Evolutionary conservation across 2,797 vertebrate genomes (phyloP).

Genomic region (Mormyrus hasselquistii): DNA sequence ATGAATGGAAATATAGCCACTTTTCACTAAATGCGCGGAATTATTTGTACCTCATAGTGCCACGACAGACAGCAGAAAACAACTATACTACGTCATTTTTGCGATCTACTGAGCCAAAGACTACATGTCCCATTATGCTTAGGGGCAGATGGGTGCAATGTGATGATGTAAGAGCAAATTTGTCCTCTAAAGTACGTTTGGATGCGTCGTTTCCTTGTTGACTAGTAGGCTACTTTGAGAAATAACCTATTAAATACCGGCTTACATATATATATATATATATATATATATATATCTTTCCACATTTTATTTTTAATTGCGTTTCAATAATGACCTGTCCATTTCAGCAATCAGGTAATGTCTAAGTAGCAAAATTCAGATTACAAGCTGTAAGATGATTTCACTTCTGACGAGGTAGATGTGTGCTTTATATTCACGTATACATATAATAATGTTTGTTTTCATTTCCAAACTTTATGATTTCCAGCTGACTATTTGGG

Average conservation of each 20-base stretch:
- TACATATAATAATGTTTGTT: not conserved
- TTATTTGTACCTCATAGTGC: not conserved
- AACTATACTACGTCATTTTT: not conserved
- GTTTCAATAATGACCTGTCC: slow-evolving; percentile 51
- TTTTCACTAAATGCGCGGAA: not conserved
- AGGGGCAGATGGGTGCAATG: not conserved
- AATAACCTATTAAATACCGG: not conserved
- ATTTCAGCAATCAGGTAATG: slow-evolving; percentile 40
- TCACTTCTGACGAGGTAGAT: not conserved
- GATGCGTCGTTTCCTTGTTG: slow-evolving; percentile 15
- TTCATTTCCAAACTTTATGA: not conserved
- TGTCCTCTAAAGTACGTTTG: not conserved
- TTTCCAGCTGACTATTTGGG: not conserved
- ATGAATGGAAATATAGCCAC: not conserved
- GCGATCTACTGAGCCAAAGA: slow-evolving; percentile 17
- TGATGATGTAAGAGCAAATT: not conserved
- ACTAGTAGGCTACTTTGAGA: not conserved
- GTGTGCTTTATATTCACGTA: not conserved
- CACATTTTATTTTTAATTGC: not conserved
- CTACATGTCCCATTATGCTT: slow-evolving; percentile 52
- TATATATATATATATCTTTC: not conserved
- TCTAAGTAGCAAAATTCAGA: not conserved
- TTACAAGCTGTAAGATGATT: not conserved
- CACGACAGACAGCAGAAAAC: not conserved
- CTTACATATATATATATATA: not conserved